Conservation (phyloP, 2,888 invertebrate species). For the Homarus gammarus region DNA sequence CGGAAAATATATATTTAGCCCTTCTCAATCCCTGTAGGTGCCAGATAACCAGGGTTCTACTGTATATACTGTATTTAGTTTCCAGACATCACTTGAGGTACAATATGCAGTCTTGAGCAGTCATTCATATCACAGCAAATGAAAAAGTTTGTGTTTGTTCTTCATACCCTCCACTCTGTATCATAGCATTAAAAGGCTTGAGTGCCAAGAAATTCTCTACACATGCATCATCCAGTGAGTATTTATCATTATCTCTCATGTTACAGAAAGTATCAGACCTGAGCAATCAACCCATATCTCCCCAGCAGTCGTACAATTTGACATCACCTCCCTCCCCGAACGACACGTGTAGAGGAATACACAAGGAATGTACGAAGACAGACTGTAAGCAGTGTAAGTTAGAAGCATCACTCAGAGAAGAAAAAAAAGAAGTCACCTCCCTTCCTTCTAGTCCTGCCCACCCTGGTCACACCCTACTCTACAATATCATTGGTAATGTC, state of each 20-base stretch:
- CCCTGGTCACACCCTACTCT: neutral
- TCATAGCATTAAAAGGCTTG: neutral
- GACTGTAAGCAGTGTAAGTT: neutral
- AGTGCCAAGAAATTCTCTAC: too few relatives aligned
- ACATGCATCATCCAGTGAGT: neutral
- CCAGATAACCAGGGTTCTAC: too few relatives aligned
- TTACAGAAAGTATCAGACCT: neutral
- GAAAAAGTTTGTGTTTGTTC: neutral
- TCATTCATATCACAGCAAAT: too few relatives aligned
- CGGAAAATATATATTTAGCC: too few relatives aligned
- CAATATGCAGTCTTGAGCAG: too few relatives aligned
- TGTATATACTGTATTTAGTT: too few relatives aligned
- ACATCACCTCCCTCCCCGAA: slow-evolving; percentile 17
- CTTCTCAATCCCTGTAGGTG: too few relatives aligned
- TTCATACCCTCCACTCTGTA: neutral
- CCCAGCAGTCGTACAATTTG: neutral
- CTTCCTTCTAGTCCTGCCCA: neutral
- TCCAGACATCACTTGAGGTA: too few relatives aligned
- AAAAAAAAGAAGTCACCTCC: neutral
- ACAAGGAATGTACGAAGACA: neutral
- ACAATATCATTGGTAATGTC: slow-evolving; percentile 3
- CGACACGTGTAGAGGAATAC: neutral
- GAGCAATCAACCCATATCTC: neutral
- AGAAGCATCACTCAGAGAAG: neutral
- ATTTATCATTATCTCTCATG: neutral